Conservation (phyloP, 1,140 invertebrate species). For the Drosophila persimilis region DNA sequence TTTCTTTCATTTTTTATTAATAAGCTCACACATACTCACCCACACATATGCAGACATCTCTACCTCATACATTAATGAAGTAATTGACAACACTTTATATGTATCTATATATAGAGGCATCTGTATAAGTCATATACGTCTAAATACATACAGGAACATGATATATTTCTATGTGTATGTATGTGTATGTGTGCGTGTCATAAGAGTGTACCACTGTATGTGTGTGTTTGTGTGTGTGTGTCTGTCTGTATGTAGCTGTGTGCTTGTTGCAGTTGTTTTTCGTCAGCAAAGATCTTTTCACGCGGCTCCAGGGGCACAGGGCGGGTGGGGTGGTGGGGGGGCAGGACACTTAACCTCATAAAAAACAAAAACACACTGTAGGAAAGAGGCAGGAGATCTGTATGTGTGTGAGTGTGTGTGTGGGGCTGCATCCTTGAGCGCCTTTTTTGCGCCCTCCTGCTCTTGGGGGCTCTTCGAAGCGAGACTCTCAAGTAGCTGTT, state of each 20-base stretch:
- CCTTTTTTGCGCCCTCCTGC: slow-evolving; percentile 62
- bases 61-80: slow-evolving; percentile 81
- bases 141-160: slow-evolving; percentile 65
- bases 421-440: slow-evolving; percentile 68
- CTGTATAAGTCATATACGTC: slow-evolving; percentile 62
- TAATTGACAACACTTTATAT: slow-evolving; percentile 80
- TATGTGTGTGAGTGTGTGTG: slow-evolving; percentile 11
- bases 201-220: slow-evolving; percentile 1
- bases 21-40: slow-evolving; percentile 81
- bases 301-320: slow-evolving; percentile 28
- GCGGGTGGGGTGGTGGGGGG: background rate
- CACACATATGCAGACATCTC: slow-evolving; percentile 81
- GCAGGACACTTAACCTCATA: slow-evolving; percentile 79
- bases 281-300: slow-evolving; percentile 76
- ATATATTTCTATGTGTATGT: slow-evolving; percentile 24
- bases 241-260: background rate
- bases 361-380: slow-evolving; percentile 35
- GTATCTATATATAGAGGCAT: slow-evolving; percentile 64
- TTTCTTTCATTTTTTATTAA: slow-evolving; percentile 49
- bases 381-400: slow-evolving; percentile 19
- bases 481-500: slow-evolving; percentile 71
- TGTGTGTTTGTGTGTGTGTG: slow-evolving; percentile 12
- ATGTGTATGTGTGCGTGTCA: slow-evolving; percentile 24
- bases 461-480: slow-evolving; percentile 14
- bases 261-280: slow-evolving; percentile 41